Evolutionary conservation across 2,113 vertebrate species (phyloP).

Genomic region (Thalassoma bifasciatum): DNA sequence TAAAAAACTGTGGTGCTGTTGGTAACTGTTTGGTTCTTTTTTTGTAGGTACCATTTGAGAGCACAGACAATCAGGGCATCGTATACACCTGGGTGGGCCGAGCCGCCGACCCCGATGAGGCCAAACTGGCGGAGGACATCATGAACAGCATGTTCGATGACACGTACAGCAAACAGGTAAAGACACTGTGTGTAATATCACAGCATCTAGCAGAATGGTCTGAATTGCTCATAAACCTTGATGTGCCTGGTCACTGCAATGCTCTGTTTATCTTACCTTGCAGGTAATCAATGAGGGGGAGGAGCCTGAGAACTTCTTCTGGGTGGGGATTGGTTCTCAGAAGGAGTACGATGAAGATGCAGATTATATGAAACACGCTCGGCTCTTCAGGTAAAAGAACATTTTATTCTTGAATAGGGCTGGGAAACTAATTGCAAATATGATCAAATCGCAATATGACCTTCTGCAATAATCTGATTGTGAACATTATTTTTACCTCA

Average conservation of each 20-base stretch:
- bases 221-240: too few species aligned
- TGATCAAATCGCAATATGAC: too few species aligned
- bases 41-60: conserved; percentile 95
- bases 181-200: background rate
- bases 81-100: conserved; percentile 98
- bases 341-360: conserved; percentile 95
- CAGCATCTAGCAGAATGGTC: too few species aligned
- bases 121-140: conserved; percentile 95
- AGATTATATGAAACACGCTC: conserved; percentile 95
- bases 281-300: conserved; percentile 98
- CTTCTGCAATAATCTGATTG: too few species aligned
- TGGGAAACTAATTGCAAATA: too few species aligned
- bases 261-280: background rate
- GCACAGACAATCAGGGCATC: conserved; percentile 96
- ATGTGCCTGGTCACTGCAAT: too few species aligned
- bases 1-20: background rate
- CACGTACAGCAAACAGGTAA: conserved; percentile 97
- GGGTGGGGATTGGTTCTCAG: conserved; percentile 96
- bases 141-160: conserved; percentile 97
- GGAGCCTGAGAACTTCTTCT: conserved; percentile 99
- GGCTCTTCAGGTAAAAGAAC: conserved; percentile 91
- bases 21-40: background rate
- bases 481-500: too few species aligned
- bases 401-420: fast-evolving
- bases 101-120: conserved; percentile 94